phyloP scores from a whole-genome alignment of 2,113 vertebrate species.

The Pampusana beccarii region DNA sequence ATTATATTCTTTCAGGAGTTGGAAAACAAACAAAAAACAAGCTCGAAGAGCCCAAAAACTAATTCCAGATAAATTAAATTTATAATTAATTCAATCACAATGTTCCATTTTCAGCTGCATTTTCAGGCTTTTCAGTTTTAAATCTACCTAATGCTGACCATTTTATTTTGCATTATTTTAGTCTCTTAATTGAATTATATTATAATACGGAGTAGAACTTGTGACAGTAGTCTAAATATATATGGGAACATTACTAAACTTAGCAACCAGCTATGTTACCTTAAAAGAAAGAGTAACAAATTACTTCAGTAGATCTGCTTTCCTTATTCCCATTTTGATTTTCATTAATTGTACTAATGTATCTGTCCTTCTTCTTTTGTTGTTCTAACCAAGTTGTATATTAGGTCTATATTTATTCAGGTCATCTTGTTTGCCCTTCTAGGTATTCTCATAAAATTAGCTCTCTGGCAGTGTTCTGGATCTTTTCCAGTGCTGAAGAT shows the following conservation, averaged over 20 bases:
- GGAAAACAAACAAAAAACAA: not conserved
- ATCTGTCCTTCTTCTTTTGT: not conserved
- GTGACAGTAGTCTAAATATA: not conserved
- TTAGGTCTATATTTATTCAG: not conserved
- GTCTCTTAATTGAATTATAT: not conserved
- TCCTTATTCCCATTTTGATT: not conserved
- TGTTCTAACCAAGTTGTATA: not conserved
- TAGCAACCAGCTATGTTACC: not conserved
- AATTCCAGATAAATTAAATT: not conserved
- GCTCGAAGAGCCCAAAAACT: fast-evolving
- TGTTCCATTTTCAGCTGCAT: not conserved
- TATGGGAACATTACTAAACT: not conserved
- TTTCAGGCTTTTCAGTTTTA: not conserved
- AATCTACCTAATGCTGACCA: not conserved
- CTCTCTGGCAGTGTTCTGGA: not conserved
- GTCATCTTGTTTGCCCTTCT: not conserved
- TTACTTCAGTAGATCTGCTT: not conserved
- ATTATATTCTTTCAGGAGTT: not conserved
- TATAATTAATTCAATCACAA: not conserved
- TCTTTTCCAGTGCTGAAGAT: not conserved
- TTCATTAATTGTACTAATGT: not conserved
- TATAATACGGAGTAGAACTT: not conserved
- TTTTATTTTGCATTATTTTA: not conserved
- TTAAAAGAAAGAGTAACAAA: not conserved
- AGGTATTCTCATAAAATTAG: not conserved